Base-by-base conservation (phyloP, 2,113 vertebrate genomes). In the Halichoeres trimaculatus region DNA sequence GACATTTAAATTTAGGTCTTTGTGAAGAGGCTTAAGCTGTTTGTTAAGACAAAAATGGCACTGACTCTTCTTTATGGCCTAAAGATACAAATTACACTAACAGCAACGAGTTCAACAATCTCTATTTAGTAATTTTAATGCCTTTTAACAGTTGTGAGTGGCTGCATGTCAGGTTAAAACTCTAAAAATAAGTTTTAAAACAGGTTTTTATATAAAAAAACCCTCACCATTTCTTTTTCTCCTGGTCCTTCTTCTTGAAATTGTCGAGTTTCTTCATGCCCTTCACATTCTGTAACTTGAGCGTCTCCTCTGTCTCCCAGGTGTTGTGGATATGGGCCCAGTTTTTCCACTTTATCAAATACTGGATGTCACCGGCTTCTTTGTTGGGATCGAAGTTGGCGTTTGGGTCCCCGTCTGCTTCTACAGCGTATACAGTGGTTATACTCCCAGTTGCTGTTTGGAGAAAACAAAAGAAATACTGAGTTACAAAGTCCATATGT, bases 251-350 rank as follows among this genome's bases (percentile, higher is more conserved):
- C 90, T 99, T 99, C 90, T 98, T 98, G 40, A 98, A 99, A 67
- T 99, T 99, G 87, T 99, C 98, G 75, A 99, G 88, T 84, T 99
- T 99, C 91, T 99, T 99, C 98, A 99, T 99, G 85, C 98, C 98
- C 90, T 94, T 98, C 76, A 98, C 98, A 54, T 99, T 99, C 89
- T 99, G 98, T 50, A 96, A 92, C 68, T 99, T 98, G 34, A 99
- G 93, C 0, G 96, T 97, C 72, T 99, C 98, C 76, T 99, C 98
- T 0, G 96, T 99, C 90, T 99, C 98, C 98, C 97, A 99, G 1
- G 98, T 99, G 38, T 99, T 99, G 81, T 99, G 98, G 80, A 99
- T 99, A 84, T 98, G 97, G 4, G 98, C 99, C 98, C 98, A 99
- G 20, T 97, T 97, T 90, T 99, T 99, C 98, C 98, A 99, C 88